Evolutionary conservation across 2,888 invertebrate species (phyloP), one percentile per base, ranked within the genome.

Genomic region (Cactoblastis cactorum): DNA sequence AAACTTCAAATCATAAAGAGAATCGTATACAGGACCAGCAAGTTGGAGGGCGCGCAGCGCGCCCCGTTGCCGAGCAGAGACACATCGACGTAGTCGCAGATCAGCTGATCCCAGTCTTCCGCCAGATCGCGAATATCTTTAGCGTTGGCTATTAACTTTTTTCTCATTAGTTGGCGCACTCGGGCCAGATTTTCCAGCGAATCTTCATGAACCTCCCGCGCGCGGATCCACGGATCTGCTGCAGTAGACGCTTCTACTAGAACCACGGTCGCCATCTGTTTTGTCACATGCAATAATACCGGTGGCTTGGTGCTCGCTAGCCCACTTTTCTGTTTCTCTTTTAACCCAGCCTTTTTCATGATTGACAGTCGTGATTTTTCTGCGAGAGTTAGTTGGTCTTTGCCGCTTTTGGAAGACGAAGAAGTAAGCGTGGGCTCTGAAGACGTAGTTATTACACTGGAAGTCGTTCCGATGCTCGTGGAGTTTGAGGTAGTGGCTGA

Each of bases 81-180:
- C 34, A 76, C 61, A 51, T 88, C 87, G 12, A 88, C 68, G 54
- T 87, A 86, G 54, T 88, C 88, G 55, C 88, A 88, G 3, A 88
- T 65, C 58, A 79, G 54, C 1, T 82, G 79, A 46, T 86, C 85
- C 86, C 86, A 86, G 56, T 87, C 74, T 12, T 80, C 77, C 0
- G 81, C 80, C 1, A 87, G 71, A 5, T 86, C 85, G n/a, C 74
- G 73, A 6, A 86, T 77, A 50, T 56, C 73, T 19, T 66, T 74
- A 1, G 86, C 80, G 15, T 69, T 63, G 0, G 77, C 63, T 1
- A 87, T 67, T 22, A 88, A 62, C 52, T 84, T 84, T 6, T 69
- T 70, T 1, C 85, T 71, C 85, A 88, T 85, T 15, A 87, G 55
- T 1, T 62, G 69, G 55, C 83, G 83, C 9, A 83, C 84, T n/a